A percentile compares a stretch with the other conserved stretches of the same genome.
These are phyloP conservation scores for Amphiduros pacificus DNA, from an alignment of 2,888 invertebrate species.

Conservation along the genomic window DNA sequence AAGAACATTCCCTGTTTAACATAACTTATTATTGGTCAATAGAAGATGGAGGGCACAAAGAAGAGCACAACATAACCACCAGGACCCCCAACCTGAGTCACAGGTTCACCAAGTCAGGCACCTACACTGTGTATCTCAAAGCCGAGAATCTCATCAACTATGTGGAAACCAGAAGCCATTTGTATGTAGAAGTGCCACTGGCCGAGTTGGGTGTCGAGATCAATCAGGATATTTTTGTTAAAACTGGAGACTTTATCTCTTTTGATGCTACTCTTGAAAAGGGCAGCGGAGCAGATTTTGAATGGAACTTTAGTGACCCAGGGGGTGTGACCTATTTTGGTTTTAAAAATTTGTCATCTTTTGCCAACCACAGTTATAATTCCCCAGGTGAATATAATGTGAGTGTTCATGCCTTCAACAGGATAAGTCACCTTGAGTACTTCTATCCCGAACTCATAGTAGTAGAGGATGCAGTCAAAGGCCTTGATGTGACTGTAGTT, in stretches of 20 bases:
- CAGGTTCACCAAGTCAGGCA: not conserved
- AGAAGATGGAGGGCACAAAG: not conserved
- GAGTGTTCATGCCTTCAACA: not conserved
- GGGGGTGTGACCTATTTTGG: not conserved
- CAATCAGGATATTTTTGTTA: not conserved
- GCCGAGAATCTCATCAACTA: not conserved
- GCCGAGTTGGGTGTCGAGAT: not conserved
- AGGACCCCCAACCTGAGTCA: not conserved
- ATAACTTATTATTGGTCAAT: not conserved
- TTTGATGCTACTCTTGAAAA: not conserved
- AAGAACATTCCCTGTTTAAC: not conserved
- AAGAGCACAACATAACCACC: not conserved
- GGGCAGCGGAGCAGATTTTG: not conserved
- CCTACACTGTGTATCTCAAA: not conserved
- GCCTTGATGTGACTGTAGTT: not conserved
- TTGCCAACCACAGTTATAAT: not conserved
- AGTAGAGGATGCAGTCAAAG: not conserved
- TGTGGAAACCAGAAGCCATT: not conserved
- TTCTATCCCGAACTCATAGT: not conserved
- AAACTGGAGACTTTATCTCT: not conserved
- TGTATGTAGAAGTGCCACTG: not conserved
- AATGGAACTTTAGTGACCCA: conserved; percentile 1
- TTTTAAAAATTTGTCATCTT: not conserved
- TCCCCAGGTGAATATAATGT: not conserved
- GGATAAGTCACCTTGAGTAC: not conserved